Evolutionary conservation across 2,888 invertebrate species (phyloP), one percentile per base, ranked within the genome.

Genomic region (Nomada flava): DNA sequence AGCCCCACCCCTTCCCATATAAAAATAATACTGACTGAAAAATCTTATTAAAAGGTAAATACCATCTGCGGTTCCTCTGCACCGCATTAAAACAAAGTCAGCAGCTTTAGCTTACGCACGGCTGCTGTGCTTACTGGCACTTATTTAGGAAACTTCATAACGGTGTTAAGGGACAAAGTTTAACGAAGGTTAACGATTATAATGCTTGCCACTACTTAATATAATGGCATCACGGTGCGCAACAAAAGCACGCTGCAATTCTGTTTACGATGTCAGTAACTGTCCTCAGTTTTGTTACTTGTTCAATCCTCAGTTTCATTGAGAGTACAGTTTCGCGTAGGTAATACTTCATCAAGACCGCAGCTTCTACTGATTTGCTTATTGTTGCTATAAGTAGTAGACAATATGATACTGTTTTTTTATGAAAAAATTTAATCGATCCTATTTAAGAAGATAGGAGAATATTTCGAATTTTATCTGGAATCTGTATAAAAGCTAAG

Each of bases 121-220:
- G 44, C 62, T 68, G 67, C 15, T 29, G 65, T 57, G 78, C 71
- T 75, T 63, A 62, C 62, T 71, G 62, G 62, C 53, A 71, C 82
- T 82, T 79, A 75, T 47, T 47, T 47, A 47, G 36, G 75, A 71
- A 82, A 82, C 78, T 82, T 76, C 36, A 44, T 52, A 53, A 44
- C 68, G 18, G 50, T 79, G 62, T 55, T 65, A 60, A 57, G 55
- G 70, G 80, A 57, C 60, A 57, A 55, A 76, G 72, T 80, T 76
- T 76, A 76, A 76, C 76, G 76, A 79, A 64, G 72, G 76, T 82
- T 79, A 72, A 82, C 76, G 76, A 73, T 80, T 67, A 70, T 67
- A 62, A 55, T 44, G 29, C 52, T 55, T 53, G 36, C 60, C 36
- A 15, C 47, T 55, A 72, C 65, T 79, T 72, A 64, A 80, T 76